Evolutionary conservation across 2,797 vertebrate genomes (phyloP), one percentile per base, ranked within the genome.

Genomic region (Paedocypris micromegethes): DNA sequence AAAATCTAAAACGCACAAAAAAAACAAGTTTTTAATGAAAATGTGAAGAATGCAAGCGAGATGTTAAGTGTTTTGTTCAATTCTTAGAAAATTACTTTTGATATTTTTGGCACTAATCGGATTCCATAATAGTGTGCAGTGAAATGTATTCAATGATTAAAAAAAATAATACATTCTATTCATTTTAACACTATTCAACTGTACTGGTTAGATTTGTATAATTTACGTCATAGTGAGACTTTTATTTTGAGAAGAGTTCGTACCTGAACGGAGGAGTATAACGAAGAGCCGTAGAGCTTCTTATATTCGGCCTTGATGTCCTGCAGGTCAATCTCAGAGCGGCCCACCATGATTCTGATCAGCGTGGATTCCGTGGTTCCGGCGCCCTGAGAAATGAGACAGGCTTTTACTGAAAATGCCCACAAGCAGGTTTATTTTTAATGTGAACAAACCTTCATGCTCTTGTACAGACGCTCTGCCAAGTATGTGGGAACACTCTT

Each of bases 281-380:
- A 83, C 2, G 92, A 86, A 37, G 46, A 58, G 58, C 93, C 91
- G 74, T 81, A 91, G 51, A 88, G 79, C 77, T 92, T 94, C 83
- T 93, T 92, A 73, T 91, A 96, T 75, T 93, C 92, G 0, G 80
- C 76, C 82, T 83, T 89, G 78, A 96, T 91, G 80, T 96, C 93
- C 86, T 90, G 40, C 77, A 95, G 78, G 78, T 96, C 93, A 0
- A 89, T 83, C 81, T 95, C 93, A 1, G 93, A 92, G 63, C 94
- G 90, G 72, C 90, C 84, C 59, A 92, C 90, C 6, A 94, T 68
- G 54, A 94, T 90, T 81, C 93, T 88, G 64, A 84, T 93, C 71
- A 96, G 78, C 43, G 76, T 84, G 50, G 83, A 85, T 80, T 95
- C 93, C 4, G 90, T 88, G 7, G 93, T 94, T 23, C 93, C 93